Percentiles rank a stretch among this genome's conserved stretches.
Evolutionary conservation across 2,888 invertebrate genomes (phyloP).

Genomic region (Zhuqinia jingwanae): DNA sequence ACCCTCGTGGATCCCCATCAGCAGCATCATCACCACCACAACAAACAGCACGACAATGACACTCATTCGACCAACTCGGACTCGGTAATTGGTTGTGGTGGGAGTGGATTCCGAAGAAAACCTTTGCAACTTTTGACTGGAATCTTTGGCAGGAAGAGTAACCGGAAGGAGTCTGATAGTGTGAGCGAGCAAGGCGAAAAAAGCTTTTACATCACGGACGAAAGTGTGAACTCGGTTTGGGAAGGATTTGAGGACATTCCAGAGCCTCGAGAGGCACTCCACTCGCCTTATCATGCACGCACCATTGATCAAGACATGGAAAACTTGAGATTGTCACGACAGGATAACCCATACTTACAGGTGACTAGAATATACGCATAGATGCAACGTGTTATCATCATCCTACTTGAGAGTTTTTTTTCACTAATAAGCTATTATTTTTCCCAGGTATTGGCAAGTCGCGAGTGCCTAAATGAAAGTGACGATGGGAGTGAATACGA

Average conservation of each 20-base stretch:
- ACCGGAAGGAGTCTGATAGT: slow-evolving; percentile 66
- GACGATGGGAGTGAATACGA: slow-evolving; percentile 82
- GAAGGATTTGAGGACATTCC: slow-evolving; percentile 72
- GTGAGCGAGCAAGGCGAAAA: slow-evolving; percentile 63
- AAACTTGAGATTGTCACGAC: slow-evolving; percentile 88
- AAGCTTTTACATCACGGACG: slow-evolving; percentile 75
- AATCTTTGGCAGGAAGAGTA: slow-evolving; percentile 75
- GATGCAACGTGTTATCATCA: not conserved
- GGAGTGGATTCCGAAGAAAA: slow-evolving; percentile 70
- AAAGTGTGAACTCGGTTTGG: slow-evolving; percentile 73
- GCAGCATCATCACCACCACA: not conserved
- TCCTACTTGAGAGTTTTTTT: not conserved
- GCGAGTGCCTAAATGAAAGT: slow-evolving; percentile 89
- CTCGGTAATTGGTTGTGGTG: slow-evolving; percentile 68
- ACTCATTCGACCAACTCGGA: slow-evolving; percentile 64
- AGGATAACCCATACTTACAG: slow-evolving; percentile 92
- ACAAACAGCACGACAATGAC: slow-evolving; percentile 46
- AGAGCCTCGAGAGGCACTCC: slow-evolving; percentile 78
- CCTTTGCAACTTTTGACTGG: slow-evolving; percentile 77
- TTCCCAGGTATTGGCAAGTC: slow-evolving; percentile 88
- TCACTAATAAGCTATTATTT: slow-evolving; percentile 72
- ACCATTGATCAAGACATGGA: slow-evolving; percentile 89
- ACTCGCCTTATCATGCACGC: slow-evolving; percentile 78
- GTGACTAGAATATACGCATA: slow-evolving; percentile 81
- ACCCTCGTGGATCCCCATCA: slow-evolving; percentile 55